Evolutionary conservation across 2,797 vertebrate species (phyloP).

Genomic region (Leptodactylus fallax): DNA sequence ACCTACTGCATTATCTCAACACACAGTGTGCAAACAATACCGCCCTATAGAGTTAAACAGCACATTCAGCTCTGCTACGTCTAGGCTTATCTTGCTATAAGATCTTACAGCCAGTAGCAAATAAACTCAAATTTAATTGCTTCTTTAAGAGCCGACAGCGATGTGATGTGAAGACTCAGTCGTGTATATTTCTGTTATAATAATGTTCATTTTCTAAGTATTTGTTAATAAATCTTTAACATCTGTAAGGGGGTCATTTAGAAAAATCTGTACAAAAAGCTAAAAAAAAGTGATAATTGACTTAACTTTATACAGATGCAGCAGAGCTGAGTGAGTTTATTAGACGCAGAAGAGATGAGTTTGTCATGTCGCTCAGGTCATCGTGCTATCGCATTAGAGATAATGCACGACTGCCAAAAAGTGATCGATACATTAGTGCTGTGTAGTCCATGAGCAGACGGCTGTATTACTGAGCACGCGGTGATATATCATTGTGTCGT

Average conservation of each 20-base stretch:
- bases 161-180: neutral
- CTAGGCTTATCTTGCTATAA: neutral
- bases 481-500: neutral
- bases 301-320: neutral
- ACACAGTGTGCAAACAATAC: neutral
- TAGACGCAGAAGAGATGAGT: neutral
- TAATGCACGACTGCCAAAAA: neutral
- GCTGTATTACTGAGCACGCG: neutral
- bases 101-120: neutral
- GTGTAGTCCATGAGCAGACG: neutral
- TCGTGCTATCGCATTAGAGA: neutral
- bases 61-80: neutral
- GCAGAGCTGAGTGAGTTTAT: neutral
- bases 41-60: neutral
- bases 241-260: neutral
- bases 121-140: neutral
- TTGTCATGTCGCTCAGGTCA: neutral
- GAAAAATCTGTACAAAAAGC: neutral
- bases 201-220: neutral
- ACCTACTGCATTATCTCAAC: too few relatives aligned
- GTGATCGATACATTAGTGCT: neutral
- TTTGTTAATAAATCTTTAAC: neutral
- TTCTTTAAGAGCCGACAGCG: neutral
- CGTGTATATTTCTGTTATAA: neutral
- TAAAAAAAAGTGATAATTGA: neutral